These are phyloP conservation scores for Arothron firmamentum DNA, from an alignment of 2,113 vertebrate species.

Conservation along the genomic window DNA sequence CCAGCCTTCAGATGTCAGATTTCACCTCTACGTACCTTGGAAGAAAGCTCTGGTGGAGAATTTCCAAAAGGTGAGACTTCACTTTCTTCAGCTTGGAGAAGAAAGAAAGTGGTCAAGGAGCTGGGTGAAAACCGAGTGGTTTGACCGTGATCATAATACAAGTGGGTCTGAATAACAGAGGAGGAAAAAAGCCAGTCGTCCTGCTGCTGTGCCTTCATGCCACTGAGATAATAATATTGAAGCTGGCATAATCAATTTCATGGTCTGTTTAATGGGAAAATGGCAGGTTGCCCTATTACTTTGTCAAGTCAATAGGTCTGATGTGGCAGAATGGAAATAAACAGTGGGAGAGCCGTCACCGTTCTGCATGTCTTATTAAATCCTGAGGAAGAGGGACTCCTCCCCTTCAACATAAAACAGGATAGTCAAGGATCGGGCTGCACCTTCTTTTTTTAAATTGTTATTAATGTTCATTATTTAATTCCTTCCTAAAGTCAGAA, in stretches of 20 bases:
- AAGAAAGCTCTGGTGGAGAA: slow-evolving; percentile 23
- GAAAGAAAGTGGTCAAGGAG: slow-evolving; percentile 11
- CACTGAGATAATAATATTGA: slow-evolving; percentile 29
- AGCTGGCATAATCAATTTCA: slow-evolving; percentile 43
- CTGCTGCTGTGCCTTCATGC: slow-evolving; percentile 12
- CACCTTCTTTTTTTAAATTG: too few species aligned
- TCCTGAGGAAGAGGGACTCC: slow-evolving; percentile 1
- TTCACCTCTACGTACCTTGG: slow-evolving; percentile 21
- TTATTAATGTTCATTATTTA: too few species aligned
- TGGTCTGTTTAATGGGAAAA: slow-evolving; percentile 49
- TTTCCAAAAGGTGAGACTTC: slow-evolving; percentile 28
- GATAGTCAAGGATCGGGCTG: too few species aligned
- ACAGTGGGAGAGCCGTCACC: slow-evolving; percentile 23
- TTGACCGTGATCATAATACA: slow-evolving; percentile 11
- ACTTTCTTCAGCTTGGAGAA: slow-evolving; percentile 16
- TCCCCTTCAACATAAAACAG: too few species aligned
- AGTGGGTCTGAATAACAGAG: slow-evolving; percentile 21
- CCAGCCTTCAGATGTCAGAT: slow-evolving; percentile 29
- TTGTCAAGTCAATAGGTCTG: slow-evolving; percentile 35
- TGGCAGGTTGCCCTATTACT: slow-evolving; percentile 42
- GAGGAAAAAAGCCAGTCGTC: not conserved
- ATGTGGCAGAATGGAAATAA: slow-evolving; percentile 36
- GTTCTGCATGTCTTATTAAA: slow-evolving; percentile 16
- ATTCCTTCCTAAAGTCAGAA: too few species aligned
- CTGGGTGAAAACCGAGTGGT: not conserved